Conservation (phyloP, 2,888 invertebrate genomes). For the Drosophila birchii region DNA sequence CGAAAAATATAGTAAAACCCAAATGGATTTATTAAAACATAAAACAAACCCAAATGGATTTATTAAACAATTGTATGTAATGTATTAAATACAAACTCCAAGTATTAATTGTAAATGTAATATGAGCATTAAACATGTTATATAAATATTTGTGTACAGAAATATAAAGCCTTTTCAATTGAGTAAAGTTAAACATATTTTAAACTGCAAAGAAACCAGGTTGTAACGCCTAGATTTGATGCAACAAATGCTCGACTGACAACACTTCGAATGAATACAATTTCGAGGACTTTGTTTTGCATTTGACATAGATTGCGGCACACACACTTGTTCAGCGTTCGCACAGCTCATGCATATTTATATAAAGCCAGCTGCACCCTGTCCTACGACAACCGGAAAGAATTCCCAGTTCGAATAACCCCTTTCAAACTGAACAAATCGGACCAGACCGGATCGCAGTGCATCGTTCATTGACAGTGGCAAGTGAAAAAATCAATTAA, state of each 20-base stretch:
- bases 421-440: slow-evolving; percentile 26
- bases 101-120: too few relatives aligned
- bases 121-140: not conserved
- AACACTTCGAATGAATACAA: slow-evolving; percentile 1
- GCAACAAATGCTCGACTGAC: not conserved
- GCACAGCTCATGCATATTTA: slow-evolving; percentile 28
- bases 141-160: not conserved
- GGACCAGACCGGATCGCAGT: slow-evolving; percentile 24
- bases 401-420: slow-evolving; percentile 19
- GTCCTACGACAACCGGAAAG: slow-evolving; percentile 39
- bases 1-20: not conserved
- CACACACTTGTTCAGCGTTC: slow-evolving; percentile 25
- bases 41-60: too few relatives aligned
- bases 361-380: slow-evolving; percentile 17
- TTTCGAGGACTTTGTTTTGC: slow-evolving; percentile 47
- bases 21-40: not conserved
- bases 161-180: not conserved
- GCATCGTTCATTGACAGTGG: slow-evolving; percentile 42
- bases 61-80: too few relatives aligned
- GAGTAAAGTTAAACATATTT: not conserved
- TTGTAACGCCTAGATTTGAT: not conserved
- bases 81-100: too few relatives aligned
- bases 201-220: not conserved
- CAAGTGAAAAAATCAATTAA: not conserved
- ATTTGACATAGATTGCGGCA: slow-evolving; percentile 60